Base-by-base conservation (phyloP, 2,797 vertebrate species). In the Nannoperca australis region DNA sequence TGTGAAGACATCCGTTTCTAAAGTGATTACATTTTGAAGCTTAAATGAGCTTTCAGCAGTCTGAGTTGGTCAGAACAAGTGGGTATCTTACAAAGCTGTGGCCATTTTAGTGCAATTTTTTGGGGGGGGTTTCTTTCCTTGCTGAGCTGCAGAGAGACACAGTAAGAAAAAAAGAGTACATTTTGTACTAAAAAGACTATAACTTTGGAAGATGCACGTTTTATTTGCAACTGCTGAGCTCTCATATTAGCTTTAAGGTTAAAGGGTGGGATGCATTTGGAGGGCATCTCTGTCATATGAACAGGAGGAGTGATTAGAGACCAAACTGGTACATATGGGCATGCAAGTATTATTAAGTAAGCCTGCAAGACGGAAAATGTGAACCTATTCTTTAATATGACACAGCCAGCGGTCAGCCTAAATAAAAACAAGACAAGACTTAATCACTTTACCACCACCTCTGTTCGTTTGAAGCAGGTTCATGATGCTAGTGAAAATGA, bases 401-500 rank as follows among this genome's bases (percentile, higher is more conserved):
- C n/a, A 36, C 5, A 67, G 61, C 30, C 42, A 27, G 50, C 7
- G 4, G 44, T 75, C 34, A 49, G 7, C 30, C 18, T 53, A 47
- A 72, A 61, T 66, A 70, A 47, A 73, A 67, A n/a, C 13, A 45
- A 53, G 59, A 44, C 40, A 32, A 49, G 38, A 49, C 9, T 24
- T 22, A 47, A 47, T 5, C 36, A 5, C 63, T 51, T 73, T n/a
- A 54, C 47, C 32, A 36, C 7, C 45, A 61, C 38, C 40, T 34
- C 51, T 45, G 50, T 77, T 80, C 27, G 76, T 72, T 65, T 53
- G 47, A 65, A 85, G 36, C 60, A 63, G 72, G 8, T 71, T 49
- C 45, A 61, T 32, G 22, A 42, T 73, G 49, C 32, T 38, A 62
- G 49, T 79, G 49, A 49, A 86, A 78, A 82, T 77, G 60, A 81